Conservation (phyloP, 2,113 vertebrate species). For the Triplophysa rosa region DNA sequence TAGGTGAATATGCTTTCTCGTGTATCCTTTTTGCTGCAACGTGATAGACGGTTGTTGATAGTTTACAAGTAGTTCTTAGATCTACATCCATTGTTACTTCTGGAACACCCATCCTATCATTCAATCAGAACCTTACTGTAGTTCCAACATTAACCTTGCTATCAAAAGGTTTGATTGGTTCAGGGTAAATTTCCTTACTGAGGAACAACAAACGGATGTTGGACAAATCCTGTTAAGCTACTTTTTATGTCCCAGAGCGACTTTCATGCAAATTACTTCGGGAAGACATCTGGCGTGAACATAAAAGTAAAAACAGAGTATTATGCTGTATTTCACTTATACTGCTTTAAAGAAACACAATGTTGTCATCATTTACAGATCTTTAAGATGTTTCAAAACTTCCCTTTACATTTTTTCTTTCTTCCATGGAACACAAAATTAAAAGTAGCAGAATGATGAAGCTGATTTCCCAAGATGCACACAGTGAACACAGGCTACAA, state of each 20-base stretch:
- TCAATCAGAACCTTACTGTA: no score
- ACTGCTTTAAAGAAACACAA: neutral
- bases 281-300: neutral
- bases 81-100: no score
- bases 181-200: no score
- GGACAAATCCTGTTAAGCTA: neutral
- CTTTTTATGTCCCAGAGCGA: neutral
- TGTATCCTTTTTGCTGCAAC: neutral
- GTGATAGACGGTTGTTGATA: no score
- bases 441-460: neutral
- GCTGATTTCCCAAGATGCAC: neutral
- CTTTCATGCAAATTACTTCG: neutral
- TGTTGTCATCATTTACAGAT: neutral
- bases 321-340: neutral
- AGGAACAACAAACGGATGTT: neutral
- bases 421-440: neutral
- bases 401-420: neutral
- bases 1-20: neutral
- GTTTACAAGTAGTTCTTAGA: no score
- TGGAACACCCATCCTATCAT: no score
- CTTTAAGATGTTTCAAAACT: no score
- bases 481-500: no score
- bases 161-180: no score
- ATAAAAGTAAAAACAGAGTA: neutral
- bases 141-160: no score